Percentiles rank a stretch among this genome's conserved stretches.
These are phyloP conservation scores for Cerastis leucographa DNA, from an alignment of 2,888 invertebrate species.

Conservation along the genomic window DNA sequence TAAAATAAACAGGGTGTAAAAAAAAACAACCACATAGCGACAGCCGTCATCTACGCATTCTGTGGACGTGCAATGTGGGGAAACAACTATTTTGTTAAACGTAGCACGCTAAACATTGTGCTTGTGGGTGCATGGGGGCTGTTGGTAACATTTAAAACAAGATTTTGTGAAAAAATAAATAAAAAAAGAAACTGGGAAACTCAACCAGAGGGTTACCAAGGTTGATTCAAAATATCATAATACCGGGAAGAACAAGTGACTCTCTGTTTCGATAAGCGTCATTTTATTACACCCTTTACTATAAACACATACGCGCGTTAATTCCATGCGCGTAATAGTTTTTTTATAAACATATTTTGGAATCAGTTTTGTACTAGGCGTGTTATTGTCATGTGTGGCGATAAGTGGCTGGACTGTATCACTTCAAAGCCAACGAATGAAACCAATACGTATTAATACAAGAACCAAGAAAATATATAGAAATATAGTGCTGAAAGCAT, in stretches of 20 bases:
- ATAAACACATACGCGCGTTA: constrained; percentile 52
- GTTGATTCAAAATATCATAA: background rate
- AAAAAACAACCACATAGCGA: background rate
- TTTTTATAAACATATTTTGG: constrained; percentile 41
- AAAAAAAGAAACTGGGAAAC: no score
- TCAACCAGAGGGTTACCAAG: no score
- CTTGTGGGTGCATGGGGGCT: background rate
- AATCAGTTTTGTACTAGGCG: constrained; percentile 3
- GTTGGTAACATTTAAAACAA: background rate
- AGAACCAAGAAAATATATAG: background rate
- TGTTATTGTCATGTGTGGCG: background rate
- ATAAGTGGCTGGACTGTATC: background rate
- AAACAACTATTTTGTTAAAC: background rate
- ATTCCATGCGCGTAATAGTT: constrained; percentile 48
- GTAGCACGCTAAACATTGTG: background rate
- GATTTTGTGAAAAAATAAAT: no score
- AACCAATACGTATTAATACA: background rate
- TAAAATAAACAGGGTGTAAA: constrained; percentile 49
- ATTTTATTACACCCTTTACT: constrained; percentile 21
- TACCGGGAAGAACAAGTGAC: background rate
- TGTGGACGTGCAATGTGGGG: background rate
- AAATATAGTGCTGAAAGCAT: background rate
- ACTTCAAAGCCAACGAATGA: background rate
- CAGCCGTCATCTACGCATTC: background rate
- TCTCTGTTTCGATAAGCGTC: background rate